Conservation (phyloP, 2,113 vertebrate species). For the Dicerorhinus sumatrensis region DNA sequence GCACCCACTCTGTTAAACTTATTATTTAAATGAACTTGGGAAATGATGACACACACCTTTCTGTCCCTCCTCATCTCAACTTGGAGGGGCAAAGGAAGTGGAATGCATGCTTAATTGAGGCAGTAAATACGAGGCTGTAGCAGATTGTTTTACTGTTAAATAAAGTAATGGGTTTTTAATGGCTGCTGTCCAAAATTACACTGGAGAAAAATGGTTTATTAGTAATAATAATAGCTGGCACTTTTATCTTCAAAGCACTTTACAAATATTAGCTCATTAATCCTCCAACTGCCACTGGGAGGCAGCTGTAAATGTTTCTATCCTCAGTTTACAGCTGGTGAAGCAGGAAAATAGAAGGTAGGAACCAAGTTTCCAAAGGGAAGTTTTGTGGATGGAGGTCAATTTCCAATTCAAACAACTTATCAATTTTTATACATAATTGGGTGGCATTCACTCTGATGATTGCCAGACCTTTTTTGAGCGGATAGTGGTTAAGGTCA, state of each 20-base stretch:
- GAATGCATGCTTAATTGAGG: constrained; percentile 43
- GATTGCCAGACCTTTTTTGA: neutral
- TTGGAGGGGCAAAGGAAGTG: neutral
- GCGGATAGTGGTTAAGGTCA: constrained; percentile 6
- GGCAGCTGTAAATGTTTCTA: neutral
- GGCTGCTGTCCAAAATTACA: constrained; percentile 71
- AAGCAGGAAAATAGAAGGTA: neutral
- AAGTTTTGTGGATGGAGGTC: neutral
- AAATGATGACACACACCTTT: neutral
- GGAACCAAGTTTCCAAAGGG: neutral
- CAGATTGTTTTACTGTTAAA: constrained; percentile 66
- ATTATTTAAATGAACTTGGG: neutral
- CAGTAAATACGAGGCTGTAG: constrained; percentile 51
- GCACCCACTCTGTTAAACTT: neutral
- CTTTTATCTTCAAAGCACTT: constrained; percentile 70
- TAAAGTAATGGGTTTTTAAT: constrained; percentile 78
- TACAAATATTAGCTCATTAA: constrained; percentile 73
- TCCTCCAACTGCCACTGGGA: constrained; percentile 4
- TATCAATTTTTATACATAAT: neutral
- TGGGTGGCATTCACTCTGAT: neutral
- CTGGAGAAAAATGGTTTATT: constrained; percentile 75
- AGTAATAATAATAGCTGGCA: constrained; percentile 78
- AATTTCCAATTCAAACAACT: neutral
- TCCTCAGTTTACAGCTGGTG: neutral
- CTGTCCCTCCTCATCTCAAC: neutral